Conservation (phyloP, 2,797 vertebrate species). For the Acanthis flammea region DNA sequence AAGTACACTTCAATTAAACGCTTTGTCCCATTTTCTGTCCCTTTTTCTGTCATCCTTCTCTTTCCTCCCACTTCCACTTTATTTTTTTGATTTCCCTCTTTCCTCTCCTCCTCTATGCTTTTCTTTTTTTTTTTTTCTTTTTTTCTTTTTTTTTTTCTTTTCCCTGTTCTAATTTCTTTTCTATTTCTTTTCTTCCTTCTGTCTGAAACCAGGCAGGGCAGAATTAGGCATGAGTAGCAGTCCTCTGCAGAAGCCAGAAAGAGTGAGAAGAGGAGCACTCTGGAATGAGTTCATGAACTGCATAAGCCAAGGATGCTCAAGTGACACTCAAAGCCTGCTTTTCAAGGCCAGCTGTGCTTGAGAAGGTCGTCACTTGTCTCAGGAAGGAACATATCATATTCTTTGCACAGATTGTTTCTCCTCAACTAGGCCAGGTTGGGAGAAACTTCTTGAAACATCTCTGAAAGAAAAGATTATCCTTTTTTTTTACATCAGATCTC, state of each 20-base stretch:
- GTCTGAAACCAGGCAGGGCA: not conserved
- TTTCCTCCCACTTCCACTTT: accelerated
- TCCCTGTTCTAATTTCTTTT: not conserved
- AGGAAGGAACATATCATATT: not conserved
- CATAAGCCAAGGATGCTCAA: not conserved
- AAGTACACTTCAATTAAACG: not conserved
- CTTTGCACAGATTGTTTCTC: not conserved
- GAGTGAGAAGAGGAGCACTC: not conserved
- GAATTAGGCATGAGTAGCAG: not conserved
- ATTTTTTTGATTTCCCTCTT: accelerated
- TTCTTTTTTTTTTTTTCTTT: accelerated
- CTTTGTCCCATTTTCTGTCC: not conserved
- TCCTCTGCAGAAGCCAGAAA: not conserved
- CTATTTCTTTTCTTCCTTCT: accelerated
- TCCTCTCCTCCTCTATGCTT: not conserved
- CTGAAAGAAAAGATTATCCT: not conserved
- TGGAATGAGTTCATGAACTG: not conserved
- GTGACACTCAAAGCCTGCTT: not conserved
- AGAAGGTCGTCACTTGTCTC: not conserved
- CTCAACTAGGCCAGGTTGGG: not conserved
- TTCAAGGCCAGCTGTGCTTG: not conserved
- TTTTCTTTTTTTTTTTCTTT: accelerated
- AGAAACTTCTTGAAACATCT: not conserved
- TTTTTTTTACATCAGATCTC: not conserved
- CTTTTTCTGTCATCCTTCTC: not conserved